Percentiles rank a stretch among this genome's conserved stretches.
Conservation (phyloP, 2,113 vertebrate species). For the Lophotis ruficrista region DNA sequence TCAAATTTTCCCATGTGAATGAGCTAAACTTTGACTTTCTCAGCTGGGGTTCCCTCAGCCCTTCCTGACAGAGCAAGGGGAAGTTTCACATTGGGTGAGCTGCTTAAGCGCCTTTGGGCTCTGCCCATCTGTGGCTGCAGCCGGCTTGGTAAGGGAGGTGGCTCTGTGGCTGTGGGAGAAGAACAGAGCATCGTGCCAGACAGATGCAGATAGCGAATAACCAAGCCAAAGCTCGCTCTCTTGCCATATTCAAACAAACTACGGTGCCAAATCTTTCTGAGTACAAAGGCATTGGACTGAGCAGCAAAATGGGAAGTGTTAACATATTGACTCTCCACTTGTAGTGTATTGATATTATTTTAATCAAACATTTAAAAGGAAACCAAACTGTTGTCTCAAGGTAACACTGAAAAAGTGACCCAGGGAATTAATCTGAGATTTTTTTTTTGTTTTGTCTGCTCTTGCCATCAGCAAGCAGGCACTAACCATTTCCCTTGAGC, state of each 20-base stretch:
- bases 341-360: neutral
- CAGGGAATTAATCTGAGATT: neutral
- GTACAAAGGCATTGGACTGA: neutral
- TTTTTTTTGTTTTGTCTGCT: neutral
- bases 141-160: rapidly evolving
- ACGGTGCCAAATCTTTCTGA: neutral
- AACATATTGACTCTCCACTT: neutral
- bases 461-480: neutral
- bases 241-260: neutral
- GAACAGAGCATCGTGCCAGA: neutral
- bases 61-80: neutral
- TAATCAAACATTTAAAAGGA: neutral
- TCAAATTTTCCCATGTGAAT: neutral
- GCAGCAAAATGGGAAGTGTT: neutral
- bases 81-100: neutral
- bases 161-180: neutral
- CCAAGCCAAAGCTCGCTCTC: neutral
- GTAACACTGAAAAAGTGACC: neutral
- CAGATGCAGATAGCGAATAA: neutral
- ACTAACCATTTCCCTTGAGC: neutral
- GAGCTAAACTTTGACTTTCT: neutral
- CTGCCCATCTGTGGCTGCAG: neutral
- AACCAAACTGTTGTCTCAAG: neutral
- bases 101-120: neutral
- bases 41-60: neutral